Conservation (phyloP, 2,113 vertebrate species). For the Tragelaphus buxtoni region DNA sequence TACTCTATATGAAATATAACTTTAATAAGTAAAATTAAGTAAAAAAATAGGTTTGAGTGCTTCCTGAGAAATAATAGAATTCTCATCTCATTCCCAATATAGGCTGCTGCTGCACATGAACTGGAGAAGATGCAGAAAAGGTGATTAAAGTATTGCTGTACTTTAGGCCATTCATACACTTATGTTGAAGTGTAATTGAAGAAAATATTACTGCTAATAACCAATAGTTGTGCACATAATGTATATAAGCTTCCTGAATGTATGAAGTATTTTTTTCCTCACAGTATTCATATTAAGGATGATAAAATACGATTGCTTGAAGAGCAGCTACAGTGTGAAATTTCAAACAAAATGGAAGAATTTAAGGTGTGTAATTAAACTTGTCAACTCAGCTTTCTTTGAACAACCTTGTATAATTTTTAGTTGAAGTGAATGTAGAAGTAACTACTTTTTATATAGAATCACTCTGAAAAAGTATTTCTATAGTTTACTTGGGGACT, state of each 20-base stretch:
- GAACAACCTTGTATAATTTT: neutral
- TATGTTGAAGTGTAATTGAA: neutral
- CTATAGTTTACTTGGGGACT: neutral
- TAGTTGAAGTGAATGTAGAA: neutral
- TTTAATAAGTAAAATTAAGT: constrained; percentile 8
- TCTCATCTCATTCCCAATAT: constrained; percentile 74
- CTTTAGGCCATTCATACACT: neutral
- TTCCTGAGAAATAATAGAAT: constrained; percentile 68
- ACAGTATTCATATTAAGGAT: constrained; percentile 81
- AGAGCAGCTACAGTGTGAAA: constrained; percentile 80
- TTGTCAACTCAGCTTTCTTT: neutral
- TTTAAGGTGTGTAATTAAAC: constrained; percentile 76
- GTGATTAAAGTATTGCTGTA: constrained; percentile 67
- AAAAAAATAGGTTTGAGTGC: constrained; percentile 30
- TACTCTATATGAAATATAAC: neutral
- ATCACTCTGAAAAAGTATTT: neutral
- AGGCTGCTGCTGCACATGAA: constrained; percentile 82
- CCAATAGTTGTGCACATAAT: neutral
- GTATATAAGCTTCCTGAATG: neutral
- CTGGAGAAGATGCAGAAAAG: constrained; percentile 86
- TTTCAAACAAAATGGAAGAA: constrained; percentile 81
- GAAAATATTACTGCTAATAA: neutral
- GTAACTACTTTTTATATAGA: neutral
- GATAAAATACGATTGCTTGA: constrained; percentile 84
- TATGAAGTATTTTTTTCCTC: constrained; percentile 28